phyloP scores from a whole-genome alignment of 2,113 vertebrate genomes.

The Gulo gulo region DNA sequence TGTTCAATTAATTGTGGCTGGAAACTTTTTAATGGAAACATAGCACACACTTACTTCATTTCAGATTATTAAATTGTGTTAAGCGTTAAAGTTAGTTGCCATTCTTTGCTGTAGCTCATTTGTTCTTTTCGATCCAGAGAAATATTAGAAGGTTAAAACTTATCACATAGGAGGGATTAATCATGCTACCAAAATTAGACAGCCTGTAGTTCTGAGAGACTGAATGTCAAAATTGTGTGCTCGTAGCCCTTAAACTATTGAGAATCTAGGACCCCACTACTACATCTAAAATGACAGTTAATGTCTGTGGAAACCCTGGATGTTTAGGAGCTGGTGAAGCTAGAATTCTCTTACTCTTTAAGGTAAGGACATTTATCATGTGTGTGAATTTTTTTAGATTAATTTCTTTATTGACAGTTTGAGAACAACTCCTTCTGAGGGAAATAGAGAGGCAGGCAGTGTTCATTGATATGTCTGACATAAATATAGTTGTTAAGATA shows the following conservation, averaged over 20 bases:
- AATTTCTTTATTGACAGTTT: slow-evolving; percentile 4
- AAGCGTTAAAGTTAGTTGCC: slow-evolving; percentile 73
- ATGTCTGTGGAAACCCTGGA: slow-evolving; percentile 43
- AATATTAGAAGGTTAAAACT: slow-evolving; percentile 79
- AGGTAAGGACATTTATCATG: slow-evolving; percentile 66
- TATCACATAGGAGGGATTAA: slow-evolving; percentile 79
- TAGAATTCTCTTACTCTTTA: slow-evolving; percentile 49
- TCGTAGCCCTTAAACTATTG: slow-evolving; percentile 24
- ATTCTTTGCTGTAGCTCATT: slow-evolving; percentile 72
- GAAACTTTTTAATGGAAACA: slow-evolving; percentile 79
- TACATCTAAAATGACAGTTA: slow-evolving; percentile 62
- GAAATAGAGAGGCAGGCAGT: slow-evolving; percentile 53
- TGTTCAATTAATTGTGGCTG: slow-evolving; percentile 82
- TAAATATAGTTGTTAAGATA: slow-evolving; percentile 28
- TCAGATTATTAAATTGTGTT: slow-evolving; percentile 78
- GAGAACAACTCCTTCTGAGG: slow-evolving; percentile 33
- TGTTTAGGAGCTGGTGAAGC: not conserved
- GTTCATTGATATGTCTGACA: slow-evolving; percentile 39
- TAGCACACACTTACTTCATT: slow-evolving; percentile 74
- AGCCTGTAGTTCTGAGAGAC: slow-evolving; percentile 67
- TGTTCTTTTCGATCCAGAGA: slow-evolving; percentile 76
- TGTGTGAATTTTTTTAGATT: not conserved
- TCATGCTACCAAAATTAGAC: slow-evolving; percentile 82
- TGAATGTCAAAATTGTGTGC: slow-evolving; percentile 73
- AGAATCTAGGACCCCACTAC: slow-evolving; percentile 21